These are phyloP conservation scores for Tinamus guttatus DNA, from an alignment of 2,113 vertebrate species.

Conservation along the genomic window DNA sequence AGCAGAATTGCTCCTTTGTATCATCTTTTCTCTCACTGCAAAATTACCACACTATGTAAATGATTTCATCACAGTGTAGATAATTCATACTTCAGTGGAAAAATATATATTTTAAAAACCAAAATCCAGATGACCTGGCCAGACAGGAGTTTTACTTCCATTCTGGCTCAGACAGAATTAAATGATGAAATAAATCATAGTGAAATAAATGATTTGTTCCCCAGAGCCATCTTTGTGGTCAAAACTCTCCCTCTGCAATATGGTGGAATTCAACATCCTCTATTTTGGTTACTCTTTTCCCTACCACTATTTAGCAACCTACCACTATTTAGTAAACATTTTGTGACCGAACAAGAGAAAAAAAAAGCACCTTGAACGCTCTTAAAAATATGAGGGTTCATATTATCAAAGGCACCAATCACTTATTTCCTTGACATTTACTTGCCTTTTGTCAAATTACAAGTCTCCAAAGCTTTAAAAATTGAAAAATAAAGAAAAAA, in stretches of 20 bases:
- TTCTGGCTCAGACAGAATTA: background rate
- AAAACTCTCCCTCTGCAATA: background rate
- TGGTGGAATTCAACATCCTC: background rate
- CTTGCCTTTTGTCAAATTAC: background rate
- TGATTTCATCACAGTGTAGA: background rate
- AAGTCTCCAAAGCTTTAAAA: background rate
- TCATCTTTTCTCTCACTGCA: background rate
- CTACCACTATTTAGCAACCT: too few relatives aligned
- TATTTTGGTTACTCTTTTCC: background rate
- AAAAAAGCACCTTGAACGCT: background rate
- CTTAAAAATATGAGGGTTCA: accelerated
- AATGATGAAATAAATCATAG: background rate
- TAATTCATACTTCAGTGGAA: background rate
- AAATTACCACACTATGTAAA: background rate
- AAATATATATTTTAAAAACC: background rate
- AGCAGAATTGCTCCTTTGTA: background rate
- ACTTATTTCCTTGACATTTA: background rate
- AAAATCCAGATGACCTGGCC: background rate
- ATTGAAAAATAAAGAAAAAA: too few relatives aligned
- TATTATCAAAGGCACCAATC: background rate
- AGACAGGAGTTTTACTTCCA: background rate
- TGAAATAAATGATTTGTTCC: background rate
- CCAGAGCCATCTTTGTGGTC: background rate
- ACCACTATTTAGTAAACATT: background rate
- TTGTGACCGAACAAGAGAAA: background rate